Evolutionary conservation across 1,140 invertebrate genomes (phyloP).

Genomic region (Micrasema longulum): DNA sequence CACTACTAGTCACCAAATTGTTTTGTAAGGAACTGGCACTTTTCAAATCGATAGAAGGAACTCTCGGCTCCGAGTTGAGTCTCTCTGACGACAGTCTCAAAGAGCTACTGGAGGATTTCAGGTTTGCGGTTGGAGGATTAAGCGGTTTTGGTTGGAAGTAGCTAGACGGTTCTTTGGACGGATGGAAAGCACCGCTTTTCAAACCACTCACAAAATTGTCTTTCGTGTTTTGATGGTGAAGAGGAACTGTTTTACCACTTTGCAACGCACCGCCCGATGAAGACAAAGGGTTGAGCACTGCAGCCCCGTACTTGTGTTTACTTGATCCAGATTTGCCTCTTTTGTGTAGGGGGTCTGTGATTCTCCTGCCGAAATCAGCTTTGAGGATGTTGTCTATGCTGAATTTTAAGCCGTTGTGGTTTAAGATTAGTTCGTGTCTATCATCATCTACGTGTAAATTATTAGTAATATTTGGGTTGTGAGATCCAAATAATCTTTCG

Average conservation of each 20-base stretch:
- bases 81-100: conserved; percentile 37
- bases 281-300: conserved; percentile 31
- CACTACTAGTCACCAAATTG: conserved; percentile 51
- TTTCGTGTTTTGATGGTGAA: conserved; percentile 43
- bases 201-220: conserved; percentile 33
- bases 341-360: conserved; percentile 76
- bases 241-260: conserved; percentile 29
- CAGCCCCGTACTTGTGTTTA: conserved; percentile 49
- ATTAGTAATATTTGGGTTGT: conserved; percentile 56
- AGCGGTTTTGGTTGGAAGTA: conserved; percentile 37
- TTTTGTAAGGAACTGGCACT: conserved; percentile 44
- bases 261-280: conserved; percentile 14
- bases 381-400: conserved; percentile 94
- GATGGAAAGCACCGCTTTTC: conserved; percentile 40
- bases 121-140: conserved; percentile 3
- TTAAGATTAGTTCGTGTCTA: conserved; percentile 62
- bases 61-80: conserved; percentile 31
- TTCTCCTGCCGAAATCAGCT: conserved; percentile 85
- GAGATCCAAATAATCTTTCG: conserved; percentile 45
- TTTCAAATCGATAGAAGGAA: conserved; percentile 41
- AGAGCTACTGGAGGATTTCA: conserved; percentile 16
- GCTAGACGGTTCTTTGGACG: conserved; percentile 49
- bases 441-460: conserved; percentile 58
- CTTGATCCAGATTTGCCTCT: conserved; percentile 60
- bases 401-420: conserved; percentile 82